These are phyloP conservation scores for Pectinophora gossypiella DNA, from an alignment of 1,140 invertebrate species.

Conservation along the genomic window DNA sequence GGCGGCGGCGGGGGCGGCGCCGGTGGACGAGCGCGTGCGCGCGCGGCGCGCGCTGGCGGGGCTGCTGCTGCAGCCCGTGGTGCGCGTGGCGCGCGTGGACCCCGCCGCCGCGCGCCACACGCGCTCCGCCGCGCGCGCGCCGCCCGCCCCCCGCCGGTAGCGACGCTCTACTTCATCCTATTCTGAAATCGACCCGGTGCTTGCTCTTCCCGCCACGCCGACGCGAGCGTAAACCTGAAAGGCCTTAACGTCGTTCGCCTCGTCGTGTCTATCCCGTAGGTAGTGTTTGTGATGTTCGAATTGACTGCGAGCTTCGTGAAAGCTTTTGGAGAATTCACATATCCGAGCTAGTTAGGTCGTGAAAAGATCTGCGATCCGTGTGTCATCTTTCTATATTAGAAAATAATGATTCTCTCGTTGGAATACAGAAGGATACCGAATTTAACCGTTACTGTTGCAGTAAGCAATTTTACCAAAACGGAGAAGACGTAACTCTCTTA, in stretches of 20 bases:
- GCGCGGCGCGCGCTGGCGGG: constrained; percentile 28
- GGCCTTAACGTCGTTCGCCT: background rate
- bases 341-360: too few species aligned
- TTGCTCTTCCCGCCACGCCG: background rate
- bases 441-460: too few species aligned
- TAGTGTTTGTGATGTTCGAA: too few species aligned
- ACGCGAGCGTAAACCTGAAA: background rate
- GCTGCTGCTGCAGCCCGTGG: background rate
- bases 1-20: constrained; percentile 34
- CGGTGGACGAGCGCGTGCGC: constrained; percentile 34
- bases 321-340: too few species aligned
- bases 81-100: constrained; percentile 19
- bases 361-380: too few species aligned
- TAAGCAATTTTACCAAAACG: too few species aligned
- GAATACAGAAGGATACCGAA: too few species aligned
- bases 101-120: constrained; percentile 24
- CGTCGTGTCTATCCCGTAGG: too few species aligned
- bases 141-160: background rate
- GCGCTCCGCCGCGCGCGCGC: constrained; percentile 18
- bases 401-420: too few species aligned
- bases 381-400: too few species aligned
- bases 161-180: background rate
- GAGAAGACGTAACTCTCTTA: too few species aligned
- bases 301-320: too few species aligned
- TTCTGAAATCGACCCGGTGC: background rate